These are phyloP conservation scores for Rhadinocentrus ornatus DNA, from an alignment of 2,797 vertebrate species.

Conservation along the genomic window DNA sequence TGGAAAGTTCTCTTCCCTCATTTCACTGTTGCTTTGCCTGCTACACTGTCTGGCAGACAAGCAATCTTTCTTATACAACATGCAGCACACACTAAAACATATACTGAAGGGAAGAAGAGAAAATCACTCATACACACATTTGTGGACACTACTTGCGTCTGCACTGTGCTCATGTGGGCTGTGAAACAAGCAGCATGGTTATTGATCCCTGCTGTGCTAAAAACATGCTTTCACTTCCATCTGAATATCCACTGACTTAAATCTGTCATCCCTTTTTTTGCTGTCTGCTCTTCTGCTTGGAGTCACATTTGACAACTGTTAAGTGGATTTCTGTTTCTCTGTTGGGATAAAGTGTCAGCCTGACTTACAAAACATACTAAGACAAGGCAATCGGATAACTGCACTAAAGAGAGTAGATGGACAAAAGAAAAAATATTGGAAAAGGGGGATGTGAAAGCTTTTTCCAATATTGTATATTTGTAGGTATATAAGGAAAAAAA, in stretches of 20 bases:
- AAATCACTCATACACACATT: slow-evolving; percentile 48
- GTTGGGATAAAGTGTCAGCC: slow-evolving; percentile 26
- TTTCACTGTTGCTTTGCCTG: slow-evolving; percentile 31
- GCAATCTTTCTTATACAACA: slow-evolving; percentile 26
- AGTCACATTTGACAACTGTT: slow-evolving; percentile 48
- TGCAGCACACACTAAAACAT: slow-evolving; percentile 40
- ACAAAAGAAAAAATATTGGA: neutral
- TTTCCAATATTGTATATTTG: neutral
- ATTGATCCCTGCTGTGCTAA: slow-evolving; percentile 54
- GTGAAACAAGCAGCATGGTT: slow-evolving; percentile 35
- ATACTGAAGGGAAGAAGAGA: slow-evolving; percentile 7
- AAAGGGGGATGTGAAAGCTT: slow-evolving; percentile 2
- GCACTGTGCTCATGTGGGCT: slow-evolving; percentile 43
- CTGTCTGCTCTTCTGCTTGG: neutral
- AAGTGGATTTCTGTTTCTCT: slow-evolving; percentile 5
- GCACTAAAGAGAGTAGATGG: slow-evolving; percentile 13
- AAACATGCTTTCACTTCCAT: slow-evolving; percentile 52
- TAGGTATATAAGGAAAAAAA: neutral
- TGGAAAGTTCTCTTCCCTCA: slow-evolving; percentile 66
- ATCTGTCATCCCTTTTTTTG: slow-evolving; percentile 7
- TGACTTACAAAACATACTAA: slow-evolving; percentile 5
- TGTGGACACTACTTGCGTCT: slow-evolving; percentile 48
- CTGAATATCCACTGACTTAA: slow-evolving; percentile 35
- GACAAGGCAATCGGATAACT: slow-evolving; percentile 7
- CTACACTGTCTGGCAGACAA: slow-evolving; percentile 26